These are phyloP conservation scores for Bombus breviceps DNA, from an alignment of 1,140 invertebrate genomes.

Conservation along the genomic window DNA sequence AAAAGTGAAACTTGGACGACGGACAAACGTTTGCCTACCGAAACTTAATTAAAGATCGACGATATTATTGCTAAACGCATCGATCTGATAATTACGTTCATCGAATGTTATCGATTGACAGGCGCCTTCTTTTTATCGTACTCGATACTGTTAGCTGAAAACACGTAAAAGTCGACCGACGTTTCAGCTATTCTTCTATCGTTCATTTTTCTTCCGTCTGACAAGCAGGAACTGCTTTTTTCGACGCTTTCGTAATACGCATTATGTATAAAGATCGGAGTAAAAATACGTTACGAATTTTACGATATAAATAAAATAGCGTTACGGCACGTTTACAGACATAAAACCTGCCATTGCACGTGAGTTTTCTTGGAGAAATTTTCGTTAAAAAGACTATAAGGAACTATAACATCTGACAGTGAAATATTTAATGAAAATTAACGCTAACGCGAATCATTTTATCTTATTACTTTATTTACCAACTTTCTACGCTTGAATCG, in stretches of 20 bases:
- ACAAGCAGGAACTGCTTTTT: background rate
- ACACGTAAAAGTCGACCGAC: background rate
- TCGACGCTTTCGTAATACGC: background rate
- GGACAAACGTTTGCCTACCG: background rate
- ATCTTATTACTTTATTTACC: conserved; percentile 3
- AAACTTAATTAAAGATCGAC: background rate
- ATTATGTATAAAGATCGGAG: background rate
- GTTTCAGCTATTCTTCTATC: background rate
- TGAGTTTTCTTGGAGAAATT: too few relatives aligned
- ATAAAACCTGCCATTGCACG: background rate
- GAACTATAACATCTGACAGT: background rate
- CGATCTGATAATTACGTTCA: background rate
- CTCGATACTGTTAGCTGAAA: background rate
- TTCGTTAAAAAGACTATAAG: background rate
- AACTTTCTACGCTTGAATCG: background rate
- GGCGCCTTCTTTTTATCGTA: background rate
- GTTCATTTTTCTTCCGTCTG: background rate
- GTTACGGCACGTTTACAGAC: too few relatives aligned
- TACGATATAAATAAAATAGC: background rate
- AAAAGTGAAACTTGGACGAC: background rate
- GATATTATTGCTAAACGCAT: background rate
- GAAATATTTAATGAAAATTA: background rate
- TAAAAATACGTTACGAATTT: background rate
- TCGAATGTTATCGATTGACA: background rate
- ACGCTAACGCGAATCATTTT: background rate